Base-by-base conservation (phyloP, 2,888 invertebrate genomes). In the Pseudanteris insignis region DNA sequence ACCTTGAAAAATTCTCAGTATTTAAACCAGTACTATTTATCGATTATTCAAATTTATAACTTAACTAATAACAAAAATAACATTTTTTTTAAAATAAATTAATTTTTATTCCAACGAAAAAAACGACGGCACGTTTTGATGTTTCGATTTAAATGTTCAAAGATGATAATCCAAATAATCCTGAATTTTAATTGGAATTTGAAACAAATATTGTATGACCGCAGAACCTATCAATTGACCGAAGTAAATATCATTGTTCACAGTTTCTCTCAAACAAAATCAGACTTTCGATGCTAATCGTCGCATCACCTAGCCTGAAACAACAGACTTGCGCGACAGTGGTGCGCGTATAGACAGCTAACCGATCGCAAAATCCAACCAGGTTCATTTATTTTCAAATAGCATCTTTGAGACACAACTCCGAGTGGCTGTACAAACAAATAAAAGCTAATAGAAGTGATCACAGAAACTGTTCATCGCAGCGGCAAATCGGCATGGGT, bases 371-470 rank as follows among this genome's bases (percentile, higher is more conserved):
- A 59, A 47, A 44, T 54, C 67, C 54, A 55, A 58, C 28, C 50
- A 36, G 30, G 18, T 43, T 41, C 38, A 24, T 50, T 58, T 46
- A 32, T 51, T 47, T 47, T 58, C 46, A 63, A 44, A 53, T 53
- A 29, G 37, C 40, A 43, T 50, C 46, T 51, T 64, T 64, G 67
- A 70, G 66, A 68, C 67, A 67, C 63, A 47, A 37, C 44, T 44
- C 11, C 44, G 58, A 58, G 59, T 60, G 58, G 63, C 65, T 68
- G 70, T 71, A 67, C 67, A 72, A 70, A 70, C 65, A 69, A 70
- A 68, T 70, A 66, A 68, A 68, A 67, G 67, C 67, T 70, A 69
- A 73, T 71, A 70, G 67, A 73, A 67, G 63, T 51, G 53, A 54
- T 50, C 60, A 59, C 57, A 50, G 48, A 57, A 47, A 62, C 53